A percentile compares a stretch with the other conserved stretches of the same genome.
Conservation (phyloP, 2,888 invertebrate species). For the Sialis fuliginosa region DNA sequence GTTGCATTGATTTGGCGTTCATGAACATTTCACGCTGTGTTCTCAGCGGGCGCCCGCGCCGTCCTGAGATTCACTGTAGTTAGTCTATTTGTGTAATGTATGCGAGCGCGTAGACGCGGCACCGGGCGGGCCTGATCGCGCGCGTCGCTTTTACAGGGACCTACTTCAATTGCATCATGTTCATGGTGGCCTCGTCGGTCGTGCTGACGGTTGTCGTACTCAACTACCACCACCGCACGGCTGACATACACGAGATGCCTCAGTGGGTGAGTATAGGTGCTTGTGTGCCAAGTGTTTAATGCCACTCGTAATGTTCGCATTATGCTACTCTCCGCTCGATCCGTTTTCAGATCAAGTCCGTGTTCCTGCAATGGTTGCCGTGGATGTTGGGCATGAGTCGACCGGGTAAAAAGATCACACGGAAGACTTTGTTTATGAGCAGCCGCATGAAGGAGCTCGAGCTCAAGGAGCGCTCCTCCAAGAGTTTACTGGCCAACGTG, state of each 20-base stretch:
- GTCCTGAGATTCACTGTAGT: not conserved
- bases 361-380: conserved; percentile 95
- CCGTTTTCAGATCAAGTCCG: conserved; percentile 65
- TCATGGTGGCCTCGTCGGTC: conserved; percentile 97
- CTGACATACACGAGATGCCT: conserved; percentile 94
- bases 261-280: conserved; percentile 63
- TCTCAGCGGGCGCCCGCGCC: not conserved
- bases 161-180: conserved; percentile 99
- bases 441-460: conserved; percentile 86
- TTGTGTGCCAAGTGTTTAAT: too few relatives aligned
- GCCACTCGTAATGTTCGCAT: too few relatives aligned
- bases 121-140: not conserved
- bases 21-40: not conserved
- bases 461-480: conserved; percentile 83
- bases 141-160: conserved; percentile 49
- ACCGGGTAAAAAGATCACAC: conserved; percentile 85
- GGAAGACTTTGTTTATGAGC: conserved; percentile 77
- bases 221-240: conserved; percentile 93
- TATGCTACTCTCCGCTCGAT: not conserved
- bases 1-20: not conserved
- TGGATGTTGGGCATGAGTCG: conserved; percentile 92
- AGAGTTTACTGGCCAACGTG: conserved; percentile 85
- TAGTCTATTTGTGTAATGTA: not conserved
- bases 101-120: not conserved
- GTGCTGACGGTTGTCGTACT: conserved; percentile 91